Evolutionary conservation across 1,140 invertebrate species (phyloP), one percentile per base, ranked within the genome.

Genomic region (Eufriesea mexicana): DNA sequence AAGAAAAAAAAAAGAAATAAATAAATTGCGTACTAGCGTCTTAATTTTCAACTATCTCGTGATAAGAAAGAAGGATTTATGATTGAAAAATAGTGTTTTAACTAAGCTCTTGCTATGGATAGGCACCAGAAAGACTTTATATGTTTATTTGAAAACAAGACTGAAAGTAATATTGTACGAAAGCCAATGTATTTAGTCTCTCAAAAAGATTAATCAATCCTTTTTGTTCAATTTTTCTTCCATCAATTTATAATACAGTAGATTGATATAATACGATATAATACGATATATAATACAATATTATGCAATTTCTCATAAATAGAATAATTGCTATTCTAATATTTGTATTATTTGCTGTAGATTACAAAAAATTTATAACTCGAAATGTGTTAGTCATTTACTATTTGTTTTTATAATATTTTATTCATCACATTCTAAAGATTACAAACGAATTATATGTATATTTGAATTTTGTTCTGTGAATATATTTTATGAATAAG

Each of bases 111-210:
- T 93, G 90, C 90, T 92, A 92, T 92, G 92, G 91, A 92, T 92
- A 89, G 91, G 90, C 89, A 88, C 86, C 79, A 87, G 76, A 86
- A 92, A 93, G 88, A 92, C 88, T 92, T 92, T 92, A 89, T 91
- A 92, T 89, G 83, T 93, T 93, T 91, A 92, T 93, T 93, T 91
- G 89, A 92, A 88, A 88, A 91, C 89, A 94, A 93, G 93, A 94
- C 93, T 94, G 93, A 94, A 89, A 67, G 87, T 89, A 86, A 90
- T 86, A 84, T 59, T 90, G 64, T 86, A 89, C 66, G 79, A 90
- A 90, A 86, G 83, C 80, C 87, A 88, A 88, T 72, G 73, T 86
- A 85, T 89, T 83, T 72, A 83, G 71, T 80, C 45, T 86, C 49
- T 84, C 62, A 74, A 20, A 47, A 62, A 42, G 5, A 76, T 72